phyloP scores from a whole-genome alignment of 35 echinoderm and acorn worm genomes.

The Ptychodera flava region DNA sequence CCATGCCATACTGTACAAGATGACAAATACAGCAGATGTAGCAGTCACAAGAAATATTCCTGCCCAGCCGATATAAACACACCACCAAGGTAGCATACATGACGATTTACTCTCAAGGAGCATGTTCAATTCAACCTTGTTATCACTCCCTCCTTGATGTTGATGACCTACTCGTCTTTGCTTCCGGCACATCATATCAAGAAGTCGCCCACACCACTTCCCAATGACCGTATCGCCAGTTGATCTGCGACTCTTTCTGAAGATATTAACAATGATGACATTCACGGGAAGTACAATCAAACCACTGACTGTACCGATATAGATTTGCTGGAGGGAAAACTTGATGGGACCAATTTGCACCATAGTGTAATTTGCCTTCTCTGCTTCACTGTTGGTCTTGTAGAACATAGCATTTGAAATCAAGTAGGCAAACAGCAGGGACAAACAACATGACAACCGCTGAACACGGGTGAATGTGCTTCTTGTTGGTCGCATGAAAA shows the following conservation, averaged over 20 bases:
- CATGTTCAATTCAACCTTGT: too few species aligned
- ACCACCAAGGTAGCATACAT: slow-evolving; percentile 41
- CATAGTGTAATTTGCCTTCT: neutral
- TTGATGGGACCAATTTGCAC: neutral
- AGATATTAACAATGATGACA: neutral
- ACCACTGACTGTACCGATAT: neutral
- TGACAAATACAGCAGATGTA: slow-evolving; percentile 36
- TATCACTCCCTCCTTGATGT: too few species aligned
- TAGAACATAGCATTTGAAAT: neutral
- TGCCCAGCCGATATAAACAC: slow-evolving; percentile 39
- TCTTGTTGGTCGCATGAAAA: neutral
- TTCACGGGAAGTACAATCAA: neutral
- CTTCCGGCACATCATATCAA: too few species aligned
- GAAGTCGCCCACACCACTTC: too few species aligned
- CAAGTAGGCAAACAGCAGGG: neutral
- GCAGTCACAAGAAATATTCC: slow-evolving; percentile 19
- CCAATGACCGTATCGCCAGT: too few species aligned
- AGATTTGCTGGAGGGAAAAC: neutral
- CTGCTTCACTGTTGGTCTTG: neutral
- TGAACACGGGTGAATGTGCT: neutral
- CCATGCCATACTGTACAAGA: slow-evolving; percentile 54
- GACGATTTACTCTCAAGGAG: too few species aligned
- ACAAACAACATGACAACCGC: neutral
- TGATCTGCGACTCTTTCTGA: neutral
- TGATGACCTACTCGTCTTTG: too few species aligned